Evolutionary conservation across 2,888 invertebrate species (phyloP).

Genomic region (Caenorhabditis panamensis): DNA sequence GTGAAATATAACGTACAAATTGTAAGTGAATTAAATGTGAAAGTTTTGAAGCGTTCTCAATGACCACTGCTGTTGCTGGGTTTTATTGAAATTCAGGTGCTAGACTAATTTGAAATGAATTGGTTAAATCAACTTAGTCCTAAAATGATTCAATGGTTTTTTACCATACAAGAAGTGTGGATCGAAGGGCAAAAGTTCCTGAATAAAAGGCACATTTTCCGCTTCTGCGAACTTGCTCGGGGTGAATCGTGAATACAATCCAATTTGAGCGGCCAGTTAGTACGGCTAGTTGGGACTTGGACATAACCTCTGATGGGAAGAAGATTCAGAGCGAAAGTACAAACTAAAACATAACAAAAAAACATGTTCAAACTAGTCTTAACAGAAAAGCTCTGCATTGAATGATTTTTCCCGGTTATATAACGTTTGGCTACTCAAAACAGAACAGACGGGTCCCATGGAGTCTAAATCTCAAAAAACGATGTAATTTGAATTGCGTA

Average conservation of each 20-base stretch:
- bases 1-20: no score
- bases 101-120: no score
- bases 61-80: no score
- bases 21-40: no score
- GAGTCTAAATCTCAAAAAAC: not conserved
- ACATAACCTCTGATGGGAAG: slow-evolving; percentile 49
- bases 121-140: no score
- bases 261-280: slow-evolving; percentile 40
- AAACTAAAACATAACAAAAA: slow-evolving; percentile 21
- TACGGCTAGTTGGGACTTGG: slow-evolving; percentile 19
- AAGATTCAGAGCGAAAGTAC: not conserved
- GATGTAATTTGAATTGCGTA: not conserved
- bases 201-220: slow-evolving; percentile 42
- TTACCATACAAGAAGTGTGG: not conserved
- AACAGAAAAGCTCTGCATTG: no score
- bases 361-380: slow-evolving; percentile 15
- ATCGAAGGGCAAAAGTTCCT: slow-evolving; percentile 36
- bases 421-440: slow-evolving; percentile 1
- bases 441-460: slow-evolving; percentile 23
- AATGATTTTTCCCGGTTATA: no score
- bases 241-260: slow-evolving; percentile 36
- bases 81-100: no score
- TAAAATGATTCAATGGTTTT: no score
- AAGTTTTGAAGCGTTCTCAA: no score
- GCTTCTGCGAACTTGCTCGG: slow-evolving; percentile 36